Conservation (phyloP, 1,140 invertebrate species). For the Cydia fagiglandana region DNA sequence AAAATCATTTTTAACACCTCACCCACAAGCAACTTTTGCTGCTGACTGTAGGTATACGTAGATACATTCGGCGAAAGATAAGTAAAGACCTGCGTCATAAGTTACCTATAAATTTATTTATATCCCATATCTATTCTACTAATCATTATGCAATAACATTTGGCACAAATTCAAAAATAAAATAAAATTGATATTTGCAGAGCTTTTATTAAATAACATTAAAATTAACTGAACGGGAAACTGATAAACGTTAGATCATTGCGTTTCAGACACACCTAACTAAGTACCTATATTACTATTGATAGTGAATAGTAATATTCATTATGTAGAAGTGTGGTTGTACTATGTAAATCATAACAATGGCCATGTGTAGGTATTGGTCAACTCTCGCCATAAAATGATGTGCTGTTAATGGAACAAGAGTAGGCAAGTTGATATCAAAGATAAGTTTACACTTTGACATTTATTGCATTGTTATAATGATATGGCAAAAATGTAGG, state of each 20-base stretch:
- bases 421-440: background rate
- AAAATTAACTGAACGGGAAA: background rate
- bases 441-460: background rate
- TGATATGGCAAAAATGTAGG: background rate
- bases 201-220: conserved; percentile 27
- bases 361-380: background rate
- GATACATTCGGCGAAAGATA: background rate
- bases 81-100: background rate
- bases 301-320: background rate
- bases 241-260: background rate
- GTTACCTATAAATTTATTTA: background rate
- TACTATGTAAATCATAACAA: conserved; percentile 13
- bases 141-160: conserved; percentile 10
- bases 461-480: no score
- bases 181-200: conserved; percentile 14
- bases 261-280: background rate
- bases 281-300: background rate
- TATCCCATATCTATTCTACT: background rate
- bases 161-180: conserved; percentile 24
- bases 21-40: no score
- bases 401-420: background rate
- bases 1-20: no score
- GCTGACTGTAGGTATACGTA: no score
- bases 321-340: background rate
- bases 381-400: conserved; percentile 6